Base-by-base conservation (phyloP, 2,888 invertebrate species). In the Stramonita haemastoma region DNA sequence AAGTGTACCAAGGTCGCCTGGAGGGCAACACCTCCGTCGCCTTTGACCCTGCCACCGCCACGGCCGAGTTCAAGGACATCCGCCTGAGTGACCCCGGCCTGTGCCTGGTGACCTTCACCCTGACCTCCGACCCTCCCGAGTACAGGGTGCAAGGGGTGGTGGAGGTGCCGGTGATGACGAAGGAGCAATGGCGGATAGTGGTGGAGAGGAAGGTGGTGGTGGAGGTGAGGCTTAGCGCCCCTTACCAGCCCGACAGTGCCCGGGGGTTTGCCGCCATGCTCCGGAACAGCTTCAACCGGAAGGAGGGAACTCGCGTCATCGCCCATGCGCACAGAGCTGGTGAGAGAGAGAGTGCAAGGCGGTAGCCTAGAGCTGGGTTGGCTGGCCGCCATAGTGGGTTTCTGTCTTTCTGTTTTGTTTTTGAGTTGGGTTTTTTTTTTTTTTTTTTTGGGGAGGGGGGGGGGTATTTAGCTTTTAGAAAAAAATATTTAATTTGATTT, bases 1-100 rank as follows among this genome's bases (percentile, higher is more conserved):
- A n/a, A 34, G 86, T 93, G 15, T 92, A 91, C 83, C 88, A 88
- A 0, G 91, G 91, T 11, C 87, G 13, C n/a, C 85, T 91, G 2
- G 19, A 19, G 17, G 91, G 91, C 46, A 87, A 85, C 56, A 87
- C 56, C 57, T 87, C 77, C 26, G 89, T 87, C 2, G 81, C 85
- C 66, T 83, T 91, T 57, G 89, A 90, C 79, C 26, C 87, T 34
- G 32, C 81, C 34, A 90, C 89, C 8, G 89, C 85, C 66, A 88
- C 86, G 22, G 91, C 90, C 11, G 57, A 87, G 15, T 91, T 90
- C 90, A 36, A 32, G 13, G 56, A 91, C 89, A 86, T 91, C 11
- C 86, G 89, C 34, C 86, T 91, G 22, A 60, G 34, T 29, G 86
- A 86, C 32, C 85, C 90, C 19, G 91, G 91, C 29, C 89, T 83